phyloP scores from a whole-genome alignment of 2,797 vertebrate species.

The Hypotaenidia okinawae region DNA sequence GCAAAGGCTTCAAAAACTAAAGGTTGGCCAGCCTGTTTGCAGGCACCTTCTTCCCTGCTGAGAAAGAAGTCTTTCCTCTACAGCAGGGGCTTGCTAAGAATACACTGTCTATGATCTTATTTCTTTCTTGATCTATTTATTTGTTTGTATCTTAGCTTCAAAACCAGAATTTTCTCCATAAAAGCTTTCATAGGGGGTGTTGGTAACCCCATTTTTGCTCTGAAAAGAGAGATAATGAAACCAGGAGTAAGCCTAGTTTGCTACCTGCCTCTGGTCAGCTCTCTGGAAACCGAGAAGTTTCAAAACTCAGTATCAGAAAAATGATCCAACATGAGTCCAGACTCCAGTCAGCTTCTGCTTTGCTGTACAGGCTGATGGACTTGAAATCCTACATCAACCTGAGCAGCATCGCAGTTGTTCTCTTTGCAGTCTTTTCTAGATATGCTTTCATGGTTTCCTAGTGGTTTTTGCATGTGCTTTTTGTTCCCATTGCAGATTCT shows the following conservation, averaged over 20 bases:
- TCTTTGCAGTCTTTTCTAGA: background rate
- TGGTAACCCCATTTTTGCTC: background rate
- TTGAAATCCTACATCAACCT: background rate
- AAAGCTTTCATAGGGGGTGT: background rate
- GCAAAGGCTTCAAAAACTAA: background rate
- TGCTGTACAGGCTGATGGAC: background rate
- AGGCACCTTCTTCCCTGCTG: background rate
- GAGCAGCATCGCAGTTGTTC: background rate
- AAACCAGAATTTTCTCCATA: background rate
- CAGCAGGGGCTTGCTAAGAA: background rate
- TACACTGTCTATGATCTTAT: background rate
- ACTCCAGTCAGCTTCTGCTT: background rate
- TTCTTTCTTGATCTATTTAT: background rate
- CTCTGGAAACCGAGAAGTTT: background rate
- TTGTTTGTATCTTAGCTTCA: background rate
- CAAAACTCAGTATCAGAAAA: background rate
- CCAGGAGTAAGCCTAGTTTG: background rate
- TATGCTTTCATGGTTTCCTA: background rate
- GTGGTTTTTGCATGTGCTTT: background rate
- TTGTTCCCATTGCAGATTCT: background rate
- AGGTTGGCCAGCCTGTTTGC: background rate
- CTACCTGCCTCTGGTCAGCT: background rate
- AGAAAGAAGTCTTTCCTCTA: background rate
- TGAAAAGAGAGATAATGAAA: background rate
- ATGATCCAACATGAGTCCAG: background rate